These are phyloP conservation scores for Ptychadena robeensis DNA, from an alignment of 2,797 vertebrate genomes.

Conservation along the genomic window DNA sequence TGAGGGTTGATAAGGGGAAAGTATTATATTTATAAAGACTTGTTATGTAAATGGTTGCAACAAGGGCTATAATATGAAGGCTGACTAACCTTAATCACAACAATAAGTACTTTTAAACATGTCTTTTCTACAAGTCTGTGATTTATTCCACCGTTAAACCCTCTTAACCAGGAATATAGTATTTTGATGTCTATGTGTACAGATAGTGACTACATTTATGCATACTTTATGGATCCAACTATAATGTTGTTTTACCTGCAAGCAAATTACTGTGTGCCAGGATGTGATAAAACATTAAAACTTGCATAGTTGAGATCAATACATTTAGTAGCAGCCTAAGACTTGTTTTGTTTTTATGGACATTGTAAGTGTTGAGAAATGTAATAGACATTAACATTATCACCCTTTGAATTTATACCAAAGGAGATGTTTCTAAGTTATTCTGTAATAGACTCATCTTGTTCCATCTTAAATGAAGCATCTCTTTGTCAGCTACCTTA, in stretches of 20 bases:
- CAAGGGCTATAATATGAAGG: neutral
- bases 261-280: constrained; percentile 30
- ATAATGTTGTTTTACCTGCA: constrained; percentile 48
- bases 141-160: constrained; percentile 21
- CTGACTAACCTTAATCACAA: constrained; percentile 1
- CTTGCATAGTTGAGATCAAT: constrained; percentile 58
- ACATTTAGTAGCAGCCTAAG: constrained; percentile 48
- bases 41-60: neutral
- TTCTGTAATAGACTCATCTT: constrained; percentile 67
- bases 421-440: constrained; percentile 62
- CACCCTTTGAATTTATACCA: constrained; percentile 64
- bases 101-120: constrained; percentile 34
- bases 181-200: constrained; percentile 14
- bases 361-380: constrained; percentile 58
- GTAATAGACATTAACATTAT: constrained; percentile 63
- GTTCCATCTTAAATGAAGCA: constrained; percentile 68
- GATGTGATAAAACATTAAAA: constrained; percentile 54
- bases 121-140: neutral
- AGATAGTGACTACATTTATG: constrained; percentile 47
- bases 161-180: constrained; percentile 31
- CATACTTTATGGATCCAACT: constrained; percentile 46
- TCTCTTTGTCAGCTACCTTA: constrained; percentile 67
- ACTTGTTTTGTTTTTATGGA: constrained; percentile 45
- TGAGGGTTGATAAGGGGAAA: neutral
- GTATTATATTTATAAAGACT: neutral